Evolutionary conservation across 2,113 vertebrate species (phyloP).

Genomic region (Zeus faber): DNA sequence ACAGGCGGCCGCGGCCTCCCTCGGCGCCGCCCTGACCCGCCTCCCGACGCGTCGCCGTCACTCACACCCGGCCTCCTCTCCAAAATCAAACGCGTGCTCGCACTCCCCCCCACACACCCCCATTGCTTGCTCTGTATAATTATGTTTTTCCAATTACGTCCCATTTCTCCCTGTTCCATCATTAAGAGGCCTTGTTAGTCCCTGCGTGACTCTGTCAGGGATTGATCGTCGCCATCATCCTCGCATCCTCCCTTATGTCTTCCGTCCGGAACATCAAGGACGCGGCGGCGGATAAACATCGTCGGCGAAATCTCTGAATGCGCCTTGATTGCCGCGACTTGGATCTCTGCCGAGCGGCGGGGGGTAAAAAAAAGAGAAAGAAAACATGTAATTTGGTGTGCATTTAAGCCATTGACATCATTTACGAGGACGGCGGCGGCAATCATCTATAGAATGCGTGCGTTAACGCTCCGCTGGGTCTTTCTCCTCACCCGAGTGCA

Average conservation of each 20-base stretch:
- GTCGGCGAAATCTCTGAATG: neutral
- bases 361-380: too few species aligned
- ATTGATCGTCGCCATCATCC: constrained; percentile 49
- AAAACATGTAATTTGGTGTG: constrained; percentile 20
- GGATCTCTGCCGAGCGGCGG: constrained; percentile 23
- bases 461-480: too few species aligned
- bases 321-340: constrained; percentile 31
- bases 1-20: too few species aligned
- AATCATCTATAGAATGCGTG: neutral
- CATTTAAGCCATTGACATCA: constrained; percentile 27
- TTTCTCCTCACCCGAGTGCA: too few species aligned
- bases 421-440: constrained; percentile 18
- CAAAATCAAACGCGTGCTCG: neutral
- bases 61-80: neutral
- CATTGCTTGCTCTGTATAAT: neutral
- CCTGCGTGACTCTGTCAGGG: constrained; percentile 39
- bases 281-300: constrained; percentile 33
- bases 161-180: constrained; percentile 15
- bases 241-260: constrained; percentile 49
- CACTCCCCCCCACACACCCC: too few species aligned
- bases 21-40: too few species aligned
- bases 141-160: neutral
- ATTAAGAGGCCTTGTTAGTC: constrained; percentile 50
- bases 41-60: too few species aligned
- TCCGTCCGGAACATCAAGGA: constrained; percentile 41